Conservation (phyloP, 23 tunicate species). For the Botrylloides violaceus region DNA sequence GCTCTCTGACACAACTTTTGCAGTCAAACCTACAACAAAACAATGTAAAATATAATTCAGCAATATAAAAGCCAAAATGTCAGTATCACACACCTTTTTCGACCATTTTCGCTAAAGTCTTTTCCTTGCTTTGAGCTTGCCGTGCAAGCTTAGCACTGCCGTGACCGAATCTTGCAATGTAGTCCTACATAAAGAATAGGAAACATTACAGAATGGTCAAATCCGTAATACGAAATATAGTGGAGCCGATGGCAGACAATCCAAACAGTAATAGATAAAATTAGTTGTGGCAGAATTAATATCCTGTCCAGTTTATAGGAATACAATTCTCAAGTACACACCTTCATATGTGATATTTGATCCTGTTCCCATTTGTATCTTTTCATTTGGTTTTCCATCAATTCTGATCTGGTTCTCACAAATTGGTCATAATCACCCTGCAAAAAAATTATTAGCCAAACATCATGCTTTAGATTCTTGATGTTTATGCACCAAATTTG, state of each 20-base stretch:
- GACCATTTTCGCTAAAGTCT: slow-evolving; percentile 76
- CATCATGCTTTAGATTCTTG: too few species aligned
- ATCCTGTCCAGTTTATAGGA: too few species aligned
- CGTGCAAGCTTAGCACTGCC: slow-evolving; percentile 82
- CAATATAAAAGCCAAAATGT: too few species aligned
- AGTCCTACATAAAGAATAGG: slow-evolving; percentile 32
- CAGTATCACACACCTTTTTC: slow-evolving; percentile 93
- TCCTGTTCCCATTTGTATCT: slow-evolving; percentile 86
- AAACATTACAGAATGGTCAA: too few species aligned
- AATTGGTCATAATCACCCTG: slow-evolving; percentile 91
- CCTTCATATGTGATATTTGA: slow-evolving; percentile 84
- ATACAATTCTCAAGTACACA: too few species aligned
- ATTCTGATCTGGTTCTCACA: slow-evolving; percentile 49
- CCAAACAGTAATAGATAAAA: too few species aligned
- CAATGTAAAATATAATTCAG: not conserved
- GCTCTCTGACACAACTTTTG: slow-evolving; percentile 35
- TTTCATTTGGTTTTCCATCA: slow-evolving; percentile 93
- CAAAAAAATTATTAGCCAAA: not conserved
- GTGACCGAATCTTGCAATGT: slow-evolving; percentile 93
- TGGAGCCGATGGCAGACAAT: too few species aligned
- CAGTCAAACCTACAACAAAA: slow-evolving; percentile 43
- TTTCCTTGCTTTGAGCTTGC: slow-evolving; percentile 91
- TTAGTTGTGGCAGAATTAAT: too few species aligned
- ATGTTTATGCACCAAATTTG: too few species aligned
- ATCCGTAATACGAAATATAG: too few species aligned